A percentile compares a stretch with the other conserved stretches of the same genome.
phyloP scores from a whole-genome alignment of 2,797 vertebrate species.

The Sebastes hubbsi region DNA sequence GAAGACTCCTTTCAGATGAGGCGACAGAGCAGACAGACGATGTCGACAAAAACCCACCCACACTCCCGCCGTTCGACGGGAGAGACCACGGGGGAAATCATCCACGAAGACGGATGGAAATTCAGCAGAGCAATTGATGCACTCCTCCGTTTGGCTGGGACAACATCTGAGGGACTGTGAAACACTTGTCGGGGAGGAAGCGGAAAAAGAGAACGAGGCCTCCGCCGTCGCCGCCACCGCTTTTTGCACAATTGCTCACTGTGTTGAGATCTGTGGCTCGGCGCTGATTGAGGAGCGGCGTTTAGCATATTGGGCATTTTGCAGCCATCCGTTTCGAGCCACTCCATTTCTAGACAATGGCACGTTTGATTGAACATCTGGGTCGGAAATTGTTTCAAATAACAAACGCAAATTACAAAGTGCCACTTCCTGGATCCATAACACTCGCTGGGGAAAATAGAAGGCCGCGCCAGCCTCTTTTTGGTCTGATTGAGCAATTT shows the following conservation, averaged over 20 bases:
- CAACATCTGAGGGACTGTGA: slow-evolving; percentile 61
- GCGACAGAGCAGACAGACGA: slow-evolving; percentile 49
- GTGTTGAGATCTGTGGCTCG: slow-evolving; percentile 11
- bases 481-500: slow-evolving; percentile 53
- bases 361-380: slow-evolving; percentile 43
- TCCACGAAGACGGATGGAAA: slow-evolving; percentile 72
- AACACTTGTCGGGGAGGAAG: slow-evolving; percentile 57
- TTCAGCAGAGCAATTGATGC: slow-evolving; percentile 72
- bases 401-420: slow-evolving; percentile 31
- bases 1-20: slow-evolving; percentile 61
- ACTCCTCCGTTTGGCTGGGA: slow-evolving; percentile 65
- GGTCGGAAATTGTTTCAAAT: slow-evolving; percentile 10
- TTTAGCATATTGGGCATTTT: slow-evolving; percentile 48
- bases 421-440: slow-evolving; percentile 21
- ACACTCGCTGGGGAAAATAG: not conserved
- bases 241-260: slow-evolving; percentile 38
- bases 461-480: not conserved
- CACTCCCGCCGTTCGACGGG: slow-evolving; percentile 4
- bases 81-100: slow-evolving; percentile 77
- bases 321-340: not conserved
- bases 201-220: slow-evolving; percentile 14
- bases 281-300: slow-evolving; percentile 38
- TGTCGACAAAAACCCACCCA: not conserved
- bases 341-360: slow-evolving; percentile 16
- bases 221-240: slow-evolving; percentile 15